phyloP scores from a whole-genome alignment of 1,140 invertebrate species.

The Paraescarpia echinospica region DNA sequence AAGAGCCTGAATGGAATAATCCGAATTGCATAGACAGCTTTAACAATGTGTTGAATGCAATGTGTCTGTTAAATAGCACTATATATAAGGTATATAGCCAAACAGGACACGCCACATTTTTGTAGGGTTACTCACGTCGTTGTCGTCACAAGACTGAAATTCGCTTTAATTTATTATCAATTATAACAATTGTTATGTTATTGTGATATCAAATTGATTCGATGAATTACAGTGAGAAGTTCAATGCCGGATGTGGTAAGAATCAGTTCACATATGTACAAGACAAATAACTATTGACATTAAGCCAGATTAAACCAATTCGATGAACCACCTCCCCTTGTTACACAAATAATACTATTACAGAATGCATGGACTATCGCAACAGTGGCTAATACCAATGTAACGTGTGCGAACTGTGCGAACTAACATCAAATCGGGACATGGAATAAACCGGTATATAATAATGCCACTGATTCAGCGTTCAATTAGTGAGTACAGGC shows the following conservation, averaged over 20 bases:
- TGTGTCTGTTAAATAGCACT: too few species aligned
- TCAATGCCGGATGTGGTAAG: too few species aligned
- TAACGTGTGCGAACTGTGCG: not conserved
- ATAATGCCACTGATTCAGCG: not conserved
- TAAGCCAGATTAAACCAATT: not conserved
- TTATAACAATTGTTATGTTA: too few species aligned
- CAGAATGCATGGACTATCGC: not conserved
- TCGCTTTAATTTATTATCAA: too few species aligned
- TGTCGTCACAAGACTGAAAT: not conserved
- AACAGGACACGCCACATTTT: too few species aligned
- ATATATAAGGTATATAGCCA: too few species aligned
- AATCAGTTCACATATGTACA: too few species aligned
- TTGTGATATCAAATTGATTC: too few species aligned
- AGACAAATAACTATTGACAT: not conserved
- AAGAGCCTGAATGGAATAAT: too few species aligned
- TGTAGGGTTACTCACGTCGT: not conserved
- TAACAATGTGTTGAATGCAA: too few species aligned
- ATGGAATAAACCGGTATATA: not conserved
- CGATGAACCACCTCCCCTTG: not conserved
- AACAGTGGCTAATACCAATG: not conserved
- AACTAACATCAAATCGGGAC: not conserved
- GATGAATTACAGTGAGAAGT: too few species aligned
- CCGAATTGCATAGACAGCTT: too few species aligned
- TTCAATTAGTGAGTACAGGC: not conserved
- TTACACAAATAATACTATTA: not conserved